Evolutionary conservation across 92 coral and sea anemone genomes (phyloP).

Genomic region (Micromussa lordhowensis): DNA sequence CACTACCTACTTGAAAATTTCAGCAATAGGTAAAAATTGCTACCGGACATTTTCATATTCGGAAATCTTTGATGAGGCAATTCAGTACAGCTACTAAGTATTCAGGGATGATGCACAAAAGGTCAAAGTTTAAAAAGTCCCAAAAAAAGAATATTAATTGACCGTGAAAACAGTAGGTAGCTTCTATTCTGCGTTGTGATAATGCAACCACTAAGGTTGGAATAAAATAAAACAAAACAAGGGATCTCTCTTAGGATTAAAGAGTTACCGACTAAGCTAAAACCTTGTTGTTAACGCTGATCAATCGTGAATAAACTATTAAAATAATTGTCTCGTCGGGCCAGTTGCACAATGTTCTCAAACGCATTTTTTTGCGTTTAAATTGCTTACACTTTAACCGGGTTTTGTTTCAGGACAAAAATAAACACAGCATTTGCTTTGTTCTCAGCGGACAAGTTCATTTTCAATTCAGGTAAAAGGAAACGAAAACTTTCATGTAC

Average conservation of each 20-base stretch:
- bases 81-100: background rate
- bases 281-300: background rate
- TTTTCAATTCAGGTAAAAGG: background rate
- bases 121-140: background rate
- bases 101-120: background rate
- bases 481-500: conserved; percentile 17
- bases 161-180: background rate
- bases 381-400: background rate
- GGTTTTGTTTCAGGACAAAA: background rate
- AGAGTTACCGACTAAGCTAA: background rate
- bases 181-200: background rate
- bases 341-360: background rate
- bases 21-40: background rate
- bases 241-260: background rate
- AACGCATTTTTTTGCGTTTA: background rate
- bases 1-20: too few relatives aligned
- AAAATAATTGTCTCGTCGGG: background rate
- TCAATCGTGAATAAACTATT: background rate
- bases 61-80: background rate
- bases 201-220: background rate
- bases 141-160: background rate
- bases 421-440: background rate
- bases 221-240: background rate
- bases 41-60: too few relatives aligned
- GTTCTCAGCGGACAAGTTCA: background rate